Base-by-base conservation (phyloP, 1,140 invertebrate species). In the Hycleus phaleratus region DNA sequence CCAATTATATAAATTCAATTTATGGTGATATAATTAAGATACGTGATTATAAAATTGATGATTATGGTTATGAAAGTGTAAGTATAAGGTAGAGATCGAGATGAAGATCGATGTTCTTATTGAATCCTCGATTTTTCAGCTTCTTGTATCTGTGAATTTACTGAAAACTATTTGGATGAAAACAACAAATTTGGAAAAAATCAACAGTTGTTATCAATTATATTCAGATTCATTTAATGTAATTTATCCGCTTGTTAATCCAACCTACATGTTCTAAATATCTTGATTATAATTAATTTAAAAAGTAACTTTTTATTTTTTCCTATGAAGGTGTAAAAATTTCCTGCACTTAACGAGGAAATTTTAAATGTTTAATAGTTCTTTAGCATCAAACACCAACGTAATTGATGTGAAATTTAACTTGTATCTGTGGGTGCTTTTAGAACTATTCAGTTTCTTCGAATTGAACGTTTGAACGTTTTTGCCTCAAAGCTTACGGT, bases 1-100 rank as follows among this genome's bases (percentile, higher is more conserved):
- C 53, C 9, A 55, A 61, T 2, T 73, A 69, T 59, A 64, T 73
- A 7, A 61, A 58, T 24, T 26, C 38, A n/a, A 45, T 64, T 9
- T 53, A 60, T 50, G 39, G 44, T 42, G 61, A 60, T 11, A 55
- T 62, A 11, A 63, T 42, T 18, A 49, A 39, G 12, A 58, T 67
- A 11, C 57, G 47, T 39, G 49, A 56, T 8, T 38, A 49, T 24
- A 61, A 51, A 26, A 46, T 45, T 18, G 56, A 59, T 26, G 46
- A 54, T n/a, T 52, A 59, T 45, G 55, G 54, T 8, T 55, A 58
- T 38, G 47, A 58, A 45, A 65, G 56, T 46, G 65, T 67, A 60
- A 49, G 25, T 3, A 4, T 32, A 32, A 32, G 0, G 4, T 2
- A 4, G 0, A 18, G 18, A 18, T 18, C 18, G 18, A 18, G 18